phyloP scores from a whole-genome alignment of 2,113 vertebrate genomes.

The Dasypus novemcinctus region DNA sequence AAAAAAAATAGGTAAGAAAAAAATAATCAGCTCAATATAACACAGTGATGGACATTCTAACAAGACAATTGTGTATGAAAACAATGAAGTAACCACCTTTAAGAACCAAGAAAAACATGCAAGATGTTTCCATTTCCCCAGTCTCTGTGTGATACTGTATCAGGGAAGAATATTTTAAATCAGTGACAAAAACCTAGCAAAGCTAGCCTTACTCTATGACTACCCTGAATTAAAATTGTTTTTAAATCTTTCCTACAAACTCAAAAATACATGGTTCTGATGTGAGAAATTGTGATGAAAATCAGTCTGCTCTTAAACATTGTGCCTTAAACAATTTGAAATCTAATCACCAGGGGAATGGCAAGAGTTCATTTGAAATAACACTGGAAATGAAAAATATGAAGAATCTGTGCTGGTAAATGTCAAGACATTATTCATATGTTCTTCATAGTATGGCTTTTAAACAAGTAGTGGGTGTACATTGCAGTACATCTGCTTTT shows the following conservation, averaged over 20 bases:
- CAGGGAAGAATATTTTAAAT: neutral
- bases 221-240: neutral
- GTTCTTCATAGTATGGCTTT: neutral
- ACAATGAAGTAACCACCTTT: neutral
- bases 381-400: neutral
- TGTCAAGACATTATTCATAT: neutral
- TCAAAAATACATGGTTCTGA: neutral
- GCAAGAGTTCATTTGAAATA: neutral
- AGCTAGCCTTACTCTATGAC: neutral
- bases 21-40: neutral
- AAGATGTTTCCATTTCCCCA: neutral
- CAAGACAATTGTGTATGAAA: neutral
- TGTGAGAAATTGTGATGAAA: neutral
- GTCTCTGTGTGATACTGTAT: neutral
- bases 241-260: neutral
- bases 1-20: constrained; percentile 30
- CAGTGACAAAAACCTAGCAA: neutral
- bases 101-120: neutral
- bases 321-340: neutral
- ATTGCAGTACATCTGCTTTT: neutral
- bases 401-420: neutral
- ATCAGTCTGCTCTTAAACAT: neutral
- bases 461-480: neutral
- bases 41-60: neutral
- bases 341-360: neutral